Conservation (phyloP, 2,113 vertebrate species). For the Hydrolagus affinis region DNA sequence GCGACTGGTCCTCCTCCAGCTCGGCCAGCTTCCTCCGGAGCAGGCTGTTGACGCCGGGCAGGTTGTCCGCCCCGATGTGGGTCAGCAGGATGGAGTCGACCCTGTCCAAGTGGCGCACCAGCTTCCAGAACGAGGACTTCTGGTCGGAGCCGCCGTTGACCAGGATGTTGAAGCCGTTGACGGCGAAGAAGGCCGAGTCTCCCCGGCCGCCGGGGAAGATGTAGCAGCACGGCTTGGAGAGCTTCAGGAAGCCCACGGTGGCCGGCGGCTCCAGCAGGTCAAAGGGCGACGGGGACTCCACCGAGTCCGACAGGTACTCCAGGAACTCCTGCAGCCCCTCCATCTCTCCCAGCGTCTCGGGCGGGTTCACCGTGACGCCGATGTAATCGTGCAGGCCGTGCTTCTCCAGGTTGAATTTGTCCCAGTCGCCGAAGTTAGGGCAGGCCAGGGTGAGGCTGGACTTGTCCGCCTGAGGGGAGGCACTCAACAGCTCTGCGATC, state of each 20-base stretch:
- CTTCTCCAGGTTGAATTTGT: slow-evolving; percentile 47
- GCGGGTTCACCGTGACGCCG: slow-evolving; percentile 66
- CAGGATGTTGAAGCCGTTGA: slow-evolving; percentile 85
- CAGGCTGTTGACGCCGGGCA: slow-evolving; percentile 81
- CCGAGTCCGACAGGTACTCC: slow-evolving; percentile 77
- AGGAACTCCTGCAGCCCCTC: slow-evolving; percentile 85
- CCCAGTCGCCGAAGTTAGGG: slow-evolving; percentile 68
- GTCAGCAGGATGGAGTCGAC: slow-evolving; percentile 85
- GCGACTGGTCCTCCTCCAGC: slow-evolving; percentile 57
- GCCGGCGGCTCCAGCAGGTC: slow-evolving; percentile 80
- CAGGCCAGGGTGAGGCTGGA: slow-evolving; percentile 72
- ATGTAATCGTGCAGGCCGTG: slow-evolving; percentile 64
- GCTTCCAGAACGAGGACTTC: slow-evolving; percentile 86
- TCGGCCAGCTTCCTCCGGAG: slow-evolving; percentile 77
- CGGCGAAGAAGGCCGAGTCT: slow-evolving; percentile 79
- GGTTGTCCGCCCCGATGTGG: slow-evolving; percentile 73
- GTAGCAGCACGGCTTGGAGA: slow-evolving; percentile 90
- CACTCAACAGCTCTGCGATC: slow-evolving; percentile 66
- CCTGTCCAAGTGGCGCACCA: slow-evolving; percentile 86
- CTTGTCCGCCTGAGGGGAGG: slow-evolving; percentile 43
- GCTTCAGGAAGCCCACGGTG: slow-evolving; percentile 79
- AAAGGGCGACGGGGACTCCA: slow-evolving; percentile 74
- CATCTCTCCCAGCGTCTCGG: slow-evolving; percentile 55
- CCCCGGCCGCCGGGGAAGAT: slow-evolving; percentile 85
- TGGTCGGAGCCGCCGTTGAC: slow-evolving; percentile 83